Percentiles rank a stretch among this genome's conserved stretches.
phyloP scores from a whole-genome alignment of 2,888 invertebrate genomes.

The Torymus tubicola region DNA sequence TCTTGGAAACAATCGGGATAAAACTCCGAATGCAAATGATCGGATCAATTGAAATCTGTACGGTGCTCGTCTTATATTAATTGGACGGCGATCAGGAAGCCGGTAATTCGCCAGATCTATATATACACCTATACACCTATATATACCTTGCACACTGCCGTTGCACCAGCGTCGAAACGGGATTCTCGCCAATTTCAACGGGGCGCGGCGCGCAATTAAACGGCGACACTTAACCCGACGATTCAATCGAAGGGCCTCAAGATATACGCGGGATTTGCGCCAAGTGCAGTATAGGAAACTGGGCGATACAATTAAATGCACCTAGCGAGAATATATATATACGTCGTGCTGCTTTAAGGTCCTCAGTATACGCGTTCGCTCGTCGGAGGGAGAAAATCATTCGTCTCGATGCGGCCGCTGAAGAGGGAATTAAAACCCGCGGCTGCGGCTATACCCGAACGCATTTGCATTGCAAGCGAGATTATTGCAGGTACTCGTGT shows the following conservation, averaged over 20 bases:
- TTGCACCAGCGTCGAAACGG: constrained; percentile 18
- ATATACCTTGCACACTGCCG: neutral
- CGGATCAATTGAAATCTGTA: constrained; percentile 29
- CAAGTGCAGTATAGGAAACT: constrained; percentile 3
- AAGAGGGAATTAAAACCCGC: no score
- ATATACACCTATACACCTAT: neutral
- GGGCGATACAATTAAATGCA: constrained; percentile 39
- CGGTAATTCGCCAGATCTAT: constrained; percentile 7
- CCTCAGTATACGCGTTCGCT: no score
- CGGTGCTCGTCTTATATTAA: constrained; percentile 16
- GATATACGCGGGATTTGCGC: neutral
- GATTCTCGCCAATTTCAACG: constrained; percentile 39
- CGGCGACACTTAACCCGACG: constrained; percentile 44
- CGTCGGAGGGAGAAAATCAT: no score
- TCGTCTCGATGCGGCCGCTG: no score
- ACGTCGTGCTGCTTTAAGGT: no score
- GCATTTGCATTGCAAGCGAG: no score
- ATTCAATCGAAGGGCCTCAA: constrained; percentile 40
- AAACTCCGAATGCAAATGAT: neutral
- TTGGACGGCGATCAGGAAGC: constrained; percentile 32
- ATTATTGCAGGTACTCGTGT: no score
- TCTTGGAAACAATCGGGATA: neutral
- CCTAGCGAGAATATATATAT: neutral
- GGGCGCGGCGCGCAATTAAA: constrained; percentile 43
- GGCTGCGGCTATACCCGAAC: no score